Percentiles rank a stretch among this genome's conserved stretches.
Evolutionary conservation across 2,888 invertebrate genomes (phyloP).

Genomic region (Pseudanteris insignis): DNA sequence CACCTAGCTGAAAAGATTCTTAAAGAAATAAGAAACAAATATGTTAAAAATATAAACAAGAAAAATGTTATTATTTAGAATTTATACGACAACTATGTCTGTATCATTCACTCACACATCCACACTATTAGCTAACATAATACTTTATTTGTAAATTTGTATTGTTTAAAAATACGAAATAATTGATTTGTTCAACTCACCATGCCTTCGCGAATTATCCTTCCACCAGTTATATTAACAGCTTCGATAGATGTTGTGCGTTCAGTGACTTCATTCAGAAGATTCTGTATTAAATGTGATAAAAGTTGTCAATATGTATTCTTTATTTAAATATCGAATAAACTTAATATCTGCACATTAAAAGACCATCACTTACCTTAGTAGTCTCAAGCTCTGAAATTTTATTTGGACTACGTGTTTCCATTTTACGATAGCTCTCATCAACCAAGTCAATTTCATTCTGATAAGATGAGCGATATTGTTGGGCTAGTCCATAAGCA

Average conservation of each 20-base stretch:
- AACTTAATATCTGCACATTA: constrained; percentile 7
- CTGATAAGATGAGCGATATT: constrained; percentile 87
- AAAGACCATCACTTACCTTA: constrained; percentile 71
- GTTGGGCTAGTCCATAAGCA: constrained; percentile 88
- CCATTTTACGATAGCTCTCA: constrained; percentile 83
- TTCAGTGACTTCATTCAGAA: constrained; percentile 92
- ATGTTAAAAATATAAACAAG: constrained; percentile 13
- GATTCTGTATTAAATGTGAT: too few relatives aligned
- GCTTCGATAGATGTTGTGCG: constrained; percentile 93
- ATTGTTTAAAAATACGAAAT: too few relatives aligned
- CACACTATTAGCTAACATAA: constrained; percentile 47
- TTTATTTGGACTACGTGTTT: constrained; percentile 76
- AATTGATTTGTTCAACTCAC: constrained; percentile 70
- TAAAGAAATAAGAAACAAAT: constrained; percentile 45
- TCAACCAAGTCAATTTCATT: constrained; percentile 91
- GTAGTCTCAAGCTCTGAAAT: constrained; percentile 82
- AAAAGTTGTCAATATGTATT: too few relatives aligned
- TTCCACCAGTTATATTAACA: constrained; percentile 93
- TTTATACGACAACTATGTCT: constrained; percentile 47
- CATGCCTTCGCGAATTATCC: constrained; percentile 97
- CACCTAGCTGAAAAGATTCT: constrained; percentile 53
- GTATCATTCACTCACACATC: constrained; percentile 53
- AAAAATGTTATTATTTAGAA: constrained; percentile 19
- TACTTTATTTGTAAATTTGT: too few relatives aligned
- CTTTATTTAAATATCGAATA: too few relatives aligned